A percentile compares a stretch with the other conserved stretches of the same genome.
Conservation (phyloP, 2,113 vertebrate genomes). For the Tricholaema leucomelas region DNA sequence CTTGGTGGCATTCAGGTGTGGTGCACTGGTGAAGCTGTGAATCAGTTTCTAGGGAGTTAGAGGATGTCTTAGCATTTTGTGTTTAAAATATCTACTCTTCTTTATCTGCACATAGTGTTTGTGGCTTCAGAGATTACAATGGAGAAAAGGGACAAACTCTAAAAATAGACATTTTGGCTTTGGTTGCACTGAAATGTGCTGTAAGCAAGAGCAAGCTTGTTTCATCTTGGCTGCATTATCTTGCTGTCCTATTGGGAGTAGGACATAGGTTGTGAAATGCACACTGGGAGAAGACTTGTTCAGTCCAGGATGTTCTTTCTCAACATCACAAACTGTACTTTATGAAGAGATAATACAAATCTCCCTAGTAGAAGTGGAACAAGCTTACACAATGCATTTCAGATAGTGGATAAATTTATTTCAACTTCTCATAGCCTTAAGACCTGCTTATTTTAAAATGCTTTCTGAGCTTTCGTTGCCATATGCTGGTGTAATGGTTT, state of each 20-base stretch:
- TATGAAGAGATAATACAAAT: neutral
- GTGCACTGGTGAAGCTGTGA: neutral
- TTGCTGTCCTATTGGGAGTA: neutral
- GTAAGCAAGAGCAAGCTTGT: neutral
- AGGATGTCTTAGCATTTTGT: neutral
- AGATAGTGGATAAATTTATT: neutral
- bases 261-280: neutral
- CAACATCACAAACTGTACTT: neutral
- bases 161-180: neutral
- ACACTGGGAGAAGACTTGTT: neutral
- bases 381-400: neutral
- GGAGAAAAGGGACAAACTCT: neutral
- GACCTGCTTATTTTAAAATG: neutral
- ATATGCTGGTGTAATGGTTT: neutral
- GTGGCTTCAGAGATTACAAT: neutral
- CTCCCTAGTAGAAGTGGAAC: neutral
- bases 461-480: neutral
- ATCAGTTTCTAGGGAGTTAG: neutral
- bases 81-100: neutral
- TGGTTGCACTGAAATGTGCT: neutral
- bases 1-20: neutral
- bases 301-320: neutral
- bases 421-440: slow-evolving; percentile 16
- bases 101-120: rapidly evolving
- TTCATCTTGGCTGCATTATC: neutral